Percentiles rank a stretch among this genome's conserved stretches.
Evolutionary conservation across 92 coral and sea anemone genomes (phyloP).

Genomic region (Zoanthus sansibaricus): DNA sequence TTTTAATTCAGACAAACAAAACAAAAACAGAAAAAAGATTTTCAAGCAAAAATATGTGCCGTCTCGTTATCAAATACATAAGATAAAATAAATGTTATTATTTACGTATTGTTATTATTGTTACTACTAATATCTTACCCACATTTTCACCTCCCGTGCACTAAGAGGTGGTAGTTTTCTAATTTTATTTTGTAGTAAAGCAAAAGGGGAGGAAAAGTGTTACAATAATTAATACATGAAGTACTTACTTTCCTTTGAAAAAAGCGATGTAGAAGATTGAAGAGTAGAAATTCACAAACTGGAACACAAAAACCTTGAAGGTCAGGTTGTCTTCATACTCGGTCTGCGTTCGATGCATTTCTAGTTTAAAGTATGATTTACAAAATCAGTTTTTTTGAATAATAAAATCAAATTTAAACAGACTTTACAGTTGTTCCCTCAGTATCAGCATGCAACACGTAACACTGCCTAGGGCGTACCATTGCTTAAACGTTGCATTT

Average conservation of each 20-base stretch:
- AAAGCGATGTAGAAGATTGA: constrained; percentile 98
- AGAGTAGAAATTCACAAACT: constrained; percentile 96
- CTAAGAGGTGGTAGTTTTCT: no score
- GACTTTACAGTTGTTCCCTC: background rate
- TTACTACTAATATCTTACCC: no score
- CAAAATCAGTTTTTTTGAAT: background rate
- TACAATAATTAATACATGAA: background rate
- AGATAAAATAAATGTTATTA: no score
- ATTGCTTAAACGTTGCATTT: no score
- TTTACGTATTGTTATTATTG: no score
- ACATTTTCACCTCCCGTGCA: no score
- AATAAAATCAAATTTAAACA: background rate
- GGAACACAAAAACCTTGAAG: constrained; percentile 97
- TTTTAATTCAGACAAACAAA: no score
- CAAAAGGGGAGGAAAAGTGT: background rate
- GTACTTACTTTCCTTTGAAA: constrained; percentile 99
- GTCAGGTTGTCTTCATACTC: constrained; percentile 97
- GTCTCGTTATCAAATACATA: no score
- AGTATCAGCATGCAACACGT: no score
- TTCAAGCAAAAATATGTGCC: no score
- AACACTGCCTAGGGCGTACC: background rate
- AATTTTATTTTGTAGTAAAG: background rate
- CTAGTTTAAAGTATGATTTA: constrained; percentile 37
- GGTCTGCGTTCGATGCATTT: constrained; percentile 98
- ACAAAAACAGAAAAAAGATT: no score